These are phyloP conservation scores for Xerus inauris DNA, from an alignment of 2,113 vertebrate species.

Conservation along the genomic window DNA sequence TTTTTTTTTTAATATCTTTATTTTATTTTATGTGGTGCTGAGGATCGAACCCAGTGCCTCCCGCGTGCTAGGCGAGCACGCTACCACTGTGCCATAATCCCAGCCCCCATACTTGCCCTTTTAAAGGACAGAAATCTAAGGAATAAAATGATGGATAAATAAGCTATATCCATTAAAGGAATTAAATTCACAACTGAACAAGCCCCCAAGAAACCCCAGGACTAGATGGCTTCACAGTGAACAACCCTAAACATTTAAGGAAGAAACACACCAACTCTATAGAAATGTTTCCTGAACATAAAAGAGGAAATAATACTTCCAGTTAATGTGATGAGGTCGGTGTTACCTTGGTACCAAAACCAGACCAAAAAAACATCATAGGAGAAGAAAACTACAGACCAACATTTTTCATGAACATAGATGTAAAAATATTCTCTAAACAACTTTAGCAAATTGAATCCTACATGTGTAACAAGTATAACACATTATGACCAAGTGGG, in stretches of 20 bases:
- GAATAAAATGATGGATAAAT: background rate
- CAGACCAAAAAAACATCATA: background rate
- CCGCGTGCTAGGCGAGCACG: no score
- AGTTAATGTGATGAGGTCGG: background rate
- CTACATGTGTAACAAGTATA: background rate
- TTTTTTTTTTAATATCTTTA: no score
- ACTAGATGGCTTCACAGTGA: background rate
- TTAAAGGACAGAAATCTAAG: background rate
- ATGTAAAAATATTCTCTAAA: background rate
- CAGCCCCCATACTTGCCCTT: background rate
- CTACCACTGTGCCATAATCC: no score
- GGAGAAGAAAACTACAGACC: background rate
- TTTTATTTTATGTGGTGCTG: no score
- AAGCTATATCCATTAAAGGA: background rate
- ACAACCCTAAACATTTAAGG: background rate
- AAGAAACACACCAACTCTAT: background rate
- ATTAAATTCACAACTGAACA: background rate
- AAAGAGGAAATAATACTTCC: background rate
- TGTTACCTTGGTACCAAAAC: background rate
- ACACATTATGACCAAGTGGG: background rate
- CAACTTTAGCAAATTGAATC: background rate
- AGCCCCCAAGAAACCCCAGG: background rate
- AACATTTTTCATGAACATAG: background rate
- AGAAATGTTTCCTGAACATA: background rate
- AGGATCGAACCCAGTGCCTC: no score